Evolutionary conservation across 2,797 vertebrate genomes (phyloP).

Genomic region (Falco concolor): DNA sequence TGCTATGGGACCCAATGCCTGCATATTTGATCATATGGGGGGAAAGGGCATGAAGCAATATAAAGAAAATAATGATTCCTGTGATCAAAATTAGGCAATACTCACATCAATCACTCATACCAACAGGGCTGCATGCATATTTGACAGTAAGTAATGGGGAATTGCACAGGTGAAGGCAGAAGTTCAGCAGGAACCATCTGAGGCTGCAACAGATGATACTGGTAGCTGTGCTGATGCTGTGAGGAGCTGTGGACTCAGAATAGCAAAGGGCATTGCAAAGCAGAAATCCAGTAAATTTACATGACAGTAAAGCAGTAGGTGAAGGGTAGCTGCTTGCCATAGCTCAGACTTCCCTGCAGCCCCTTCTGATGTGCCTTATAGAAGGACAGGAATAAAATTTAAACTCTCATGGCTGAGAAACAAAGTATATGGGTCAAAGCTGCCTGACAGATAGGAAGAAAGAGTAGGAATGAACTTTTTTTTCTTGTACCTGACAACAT

Average conservation of each 20-base stretch:
- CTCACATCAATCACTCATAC: not conserved
- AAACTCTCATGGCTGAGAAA: not conserved
- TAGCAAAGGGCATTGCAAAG: not conserved
- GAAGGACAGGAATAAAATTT: not conserved
- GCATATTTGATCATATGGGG: not conserved
- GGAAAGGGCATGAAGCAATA: not conserved
- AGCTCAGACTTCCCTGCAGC: not conserved
- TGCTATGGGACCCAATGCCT: not conserved
- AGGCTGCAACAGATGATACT: not conserved
- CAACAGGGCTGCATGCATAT: not conserved
- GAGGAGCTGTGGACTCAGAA: not conserved
- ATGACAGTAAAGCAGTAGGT: not conserved
- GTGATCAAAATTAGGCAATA: not conserved
- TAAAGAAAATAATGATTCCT: not conserved
- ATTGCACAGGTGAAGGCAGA: not conserved
- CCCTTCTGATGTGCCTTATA: not conserved
- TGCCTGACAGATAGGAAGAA: not conserved
- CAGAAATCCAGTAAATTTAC: not conserved
- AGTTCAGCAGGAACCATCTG: not conserved
- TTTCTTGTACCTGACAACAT: not conserved
- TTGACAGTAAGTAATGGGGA: not conserved
- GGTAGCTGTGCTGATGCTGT: rapidly evolving
- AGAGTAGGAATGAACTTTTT: not conserved
- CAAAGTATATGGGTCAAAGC: not conserved
- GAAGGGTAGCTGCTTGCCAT: not conserved